Evolutionary conservation across 2,888 invertebrate genomes (phyloP), one percentile per base, ranked within the genome.

Genomic region (Perithous albicinctus): DNA sequence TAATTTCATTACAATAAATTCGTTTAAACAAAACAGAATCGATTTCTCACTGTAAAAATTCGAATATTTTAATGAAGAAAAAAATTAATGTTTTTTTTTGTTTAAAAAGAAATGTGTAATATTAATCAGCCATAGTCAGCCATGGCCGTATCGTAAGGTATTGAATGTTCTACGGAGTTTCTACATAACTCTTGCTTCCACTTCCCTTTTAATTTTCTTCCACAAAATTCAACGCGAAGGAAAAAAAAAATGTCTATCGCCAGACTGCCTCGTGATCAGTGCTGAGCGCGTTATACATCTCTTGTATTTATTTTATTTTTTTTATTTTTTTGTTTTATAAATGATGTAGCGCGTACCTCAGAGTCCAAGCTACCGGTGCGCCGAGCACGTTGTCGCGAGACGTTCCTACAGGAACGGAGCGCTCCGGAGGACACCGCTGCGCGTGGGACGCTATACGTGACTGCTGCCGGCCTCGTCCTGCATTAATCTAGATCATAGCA

Each of bases 401-500:
- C 64, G 83, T 18, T 69, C 51, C 51, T 51, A 29, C 51, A 51
- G 67, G 51, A 54, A 69, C 38, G 32, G 18, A n/a, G 46, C 46
- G 67, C n/a, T 63, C 74, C 78, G 76, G 78, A 74, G 89, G 86
- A 86, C 88, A 88, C 86, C 82, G 87, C 85, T 83, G 86, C 84
- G 90, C 88, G 90, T 90, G 89, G 90, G 89, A 88, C 86, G 89
- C 73, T 64, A 54, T 87, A 87, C 88, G 88, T 87, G 88, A 86
- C 86, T 85, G 86, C 86, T 86, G 86, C 86, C 85, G 83, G 83
- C 86, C 82, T 80, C 74, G 69, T 76, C 76, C 82, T 70, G 84
- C 90, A 90, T 90, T 91, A 91, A 91, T 91, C 90, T 91, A 88
- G 90, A 91, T 91, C 91, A 89, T 86, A 86, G 86, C 87, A 88